A percentile compares a stretch with the other conserved stretches of the same genome.
Conservation (phyloP, 2,113 vertebrate species). For the Pica pica region DNA sequence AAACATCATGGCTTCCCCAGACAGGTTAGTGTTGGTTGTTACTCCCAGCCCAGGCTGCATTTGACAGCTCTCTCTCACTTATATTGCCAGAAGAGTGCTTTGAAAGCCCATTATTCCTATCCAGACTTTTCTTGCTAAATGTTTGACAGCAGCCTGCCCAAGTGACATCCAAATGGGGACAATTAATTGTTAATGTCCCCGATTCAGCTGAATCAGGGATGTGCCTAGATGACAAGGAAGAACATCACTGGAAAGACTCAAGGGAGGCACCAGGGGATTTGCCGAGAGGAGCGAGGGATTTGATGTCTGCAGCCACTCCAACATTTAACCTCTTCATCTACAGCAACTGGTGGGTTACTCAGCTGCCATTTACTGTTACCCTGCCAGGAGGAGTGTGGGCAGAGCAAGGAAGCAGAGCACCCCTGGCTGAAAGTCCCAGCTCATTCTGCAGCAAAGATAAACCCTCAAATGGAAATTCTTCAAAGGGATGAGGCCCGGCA, state of each 20-base stretch:
- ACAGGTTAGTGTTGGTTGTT: neutral
- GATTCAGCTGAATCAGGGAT: neutral
- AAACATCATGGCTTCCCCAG: neutral
- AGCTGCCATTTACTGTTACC: neutral
- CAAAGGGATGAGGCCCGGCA: neutral
- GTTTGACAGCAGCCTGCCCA: neutral
- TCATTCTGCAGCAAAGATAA: neutral
- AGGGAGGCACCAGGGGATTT: neutral
- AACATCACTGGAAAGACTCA: neutral
- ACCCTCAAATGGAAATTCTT: neutral
- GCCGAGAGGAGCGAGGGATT: accelerated
- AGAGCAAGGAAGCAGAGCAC: neutral
- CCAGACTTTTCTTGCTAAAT: neutral
- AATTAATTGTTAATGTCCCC: neutral
- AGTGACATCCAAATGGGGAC: neutral
- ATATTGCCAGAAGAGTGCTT: neutral
- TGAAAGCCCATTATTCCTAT: neutral
- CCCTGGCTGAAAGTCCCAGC: neutral
- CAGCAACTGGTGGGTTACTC: neutral
- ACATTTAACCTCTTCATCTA: neutral
- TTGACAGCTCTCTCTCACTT: neutral
- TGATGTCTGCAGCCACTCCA: neutral
- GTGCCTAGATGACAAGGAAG: neutral
- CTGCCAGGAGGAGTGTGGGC: neutral
- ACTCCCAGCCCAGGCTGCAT: neutral